Conservation (phyloP, 2,797 vertebrate genomes). For the Bucorvus abyssinicus region DNA sequence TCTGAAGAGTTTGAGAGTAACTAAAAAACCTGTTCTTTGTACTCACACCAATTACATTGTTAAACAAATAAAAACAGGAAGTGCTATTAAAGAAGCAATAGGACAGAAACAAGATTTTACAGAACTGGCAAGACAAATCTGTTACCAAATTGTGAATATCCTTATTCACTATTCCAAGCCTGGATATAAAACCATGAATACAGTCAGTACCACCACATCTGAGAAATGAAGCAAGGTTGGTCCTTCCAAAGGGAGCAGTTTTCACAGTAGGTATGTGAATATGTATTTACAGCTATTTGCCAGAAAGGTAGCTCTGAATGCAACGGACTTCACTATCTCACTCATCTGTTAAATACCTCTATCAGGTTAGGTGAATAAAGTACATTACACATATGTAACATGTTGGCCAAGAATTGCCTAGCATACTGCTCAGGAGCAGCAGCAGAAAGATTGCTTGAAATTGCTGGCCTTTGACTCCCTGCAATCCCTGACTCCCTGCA, state of each 20-base stretch:
- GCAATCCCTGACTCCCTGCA: neutral
- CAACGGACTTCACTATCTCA: neutral
- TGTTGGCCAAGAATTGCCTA: neutral
- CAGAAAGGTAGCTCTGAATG: neutral
- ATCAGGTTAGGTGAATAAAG: neutral
- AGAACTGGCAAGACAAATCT: conserved; percentile 52
- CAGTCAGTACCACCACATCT: neutral
- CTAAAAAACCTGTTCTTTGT: neutral
- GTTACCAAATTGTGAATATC: neutral
- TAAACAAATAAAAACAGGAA: neutral
- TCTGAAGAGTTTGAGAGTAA: neutral
- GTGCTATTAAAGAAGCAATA: neutral
- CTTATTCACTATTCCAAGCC: neutral
- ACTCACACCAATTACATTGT: neutral
- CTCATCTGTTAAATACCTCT: neutral
- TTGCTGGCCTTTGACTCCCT: neutral
- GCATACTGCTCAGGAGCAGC: neutral
- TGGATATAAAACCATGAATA: neutral
- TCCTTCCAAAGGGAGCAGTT: neutral
- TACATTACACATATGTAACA: neutral
- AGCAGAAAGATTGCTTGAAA: neutral
- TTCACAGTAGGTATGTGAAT: neutral
- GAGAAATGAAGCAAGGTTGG: neutral
- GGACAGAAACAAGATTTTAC: neutral
- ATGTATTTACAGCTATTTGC: neutral